Evolutionary conservation across 2,888 invertebrate species (phyloP).

Genomic region (Sphaerophoria rueppellii): DNA sequence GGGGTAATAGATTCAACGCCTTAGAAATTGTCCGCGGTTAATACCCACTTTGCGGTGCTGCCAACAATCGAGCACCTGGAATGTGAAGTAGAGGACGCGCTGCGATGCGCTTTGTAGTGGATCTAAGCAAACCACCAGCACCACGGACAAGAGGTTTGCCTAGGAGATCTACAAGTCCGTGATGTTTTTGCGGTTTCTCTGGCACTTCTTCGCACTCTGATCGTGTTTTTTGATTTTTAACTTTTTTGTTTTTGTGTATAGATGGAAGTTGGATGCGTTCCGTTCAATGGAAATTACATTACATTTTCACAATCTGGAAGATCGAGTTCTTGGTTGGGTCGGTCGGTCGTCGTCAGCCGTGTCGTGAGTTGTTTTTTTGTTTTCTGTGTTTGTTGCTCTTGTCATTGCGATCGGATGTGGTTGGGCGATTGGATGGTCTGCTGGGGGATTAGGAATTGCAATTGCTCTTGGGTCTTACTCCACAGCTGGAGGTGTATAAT

Average conservation of each 20-base stretch:
- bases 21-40: conserved; percentile 67
- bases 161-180: conserved; percentile 65
- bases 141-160: neutral
- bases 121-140: neutral
- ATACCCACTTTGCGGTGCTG: conserved; percentile 34
- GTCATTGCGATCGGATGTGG: conserved; percentile 59
- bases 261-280: conserved; percentile 27
- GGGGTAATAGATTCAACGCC: conserved; percentile 71
- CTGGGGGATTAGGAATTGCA: conserved; percentile 4
- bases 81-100: conserved; percentile 46
- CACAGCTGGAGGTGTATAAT: conserved; percentile 68
- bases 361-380: conserved; percentile 9
- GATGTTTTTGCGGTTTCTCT: conserved; percentile 59
- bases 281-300: conserved; percentile 64
- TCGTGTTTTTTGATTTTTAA: conserved; percentile 55
- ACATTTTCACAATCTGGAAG: conserved; percentile 67
- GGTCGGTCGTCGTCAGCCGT: neutral
- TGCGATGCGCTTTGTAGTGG: too few species aligned
- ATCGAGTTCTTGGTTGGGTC: conserved; percentile 55
- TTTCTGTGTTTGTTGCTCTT: conserved; percentile 10
- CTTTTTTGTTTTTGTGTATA: conserved; percentile 8
- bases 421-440: conserved; percentile 57
- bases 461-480: conserved; percentile 36
- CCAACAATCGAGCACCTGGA: conserved; percentile 41
- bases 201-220: conserved; percentile 55